Evolutionary conservation across 2,113 vertebrate species (phyloP), one percentile per base, ranked within the genome.

Genomic region (Protomyctophum bolini): DNA sequence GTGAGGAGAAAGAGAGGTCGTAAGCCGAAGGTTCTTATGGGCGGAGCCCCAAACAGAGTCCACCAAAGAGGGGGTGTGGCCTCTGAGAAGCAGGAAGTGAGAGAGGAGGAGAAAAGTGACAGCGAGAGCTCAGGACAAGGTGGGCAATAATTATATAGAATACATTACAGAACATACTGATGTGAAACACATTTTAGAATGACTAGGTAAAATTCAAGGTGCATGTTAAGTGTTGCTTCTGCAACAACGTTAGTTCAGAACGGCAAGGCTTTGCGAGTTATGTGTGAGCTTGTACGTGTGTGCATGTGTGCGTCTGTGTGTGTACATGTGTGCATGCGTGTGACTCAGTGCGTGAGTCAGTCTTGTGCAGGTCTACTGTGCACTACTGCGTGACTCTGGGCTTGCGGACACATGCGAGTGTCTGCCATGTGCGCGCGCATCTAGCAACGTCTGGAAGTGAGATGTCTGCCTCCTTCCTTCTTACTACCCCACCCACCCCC

Each of bases 91-190:
- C 82, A 62, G 58, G 73, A 85, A 49, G 48, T 15, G 4, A 64
- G 73, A 12, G 87, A 73, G 7, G 89, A 73, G 7, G 89, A 87
- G 68, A 87, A 83, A 86, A 89, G 85, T 57, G 82, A 90, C 76
- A 90, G 80, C 6, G 84, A 89, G 72, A 87, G 81, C 52, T 92
- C 91, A 1, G 90, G 85, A 33, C 72, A 66, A 2, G 72, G 90
- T 92, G 82, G 92, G 84, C 9, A 72, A 72, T 73, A 67, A n/a
- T n/a, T n/a, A n/a, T n/a, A n/a, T n/a, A 21, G 21, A 21, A 21
- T 21, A 21, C 15, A 41, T 6, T 41, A 41, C 3, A 41, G 33
- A 6, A 41, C 33, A 41, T 41, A 6, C 33, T 41, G 33, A 41
- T 2, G 33, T 41, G 33, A 3, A 6, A 41, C 33, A 41, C 33